These are phyloP conservation scores for Gallinago solitaria DNA, from an alignment of 2,797 vertebrate species.

Conservation along the genomic window DNA sequence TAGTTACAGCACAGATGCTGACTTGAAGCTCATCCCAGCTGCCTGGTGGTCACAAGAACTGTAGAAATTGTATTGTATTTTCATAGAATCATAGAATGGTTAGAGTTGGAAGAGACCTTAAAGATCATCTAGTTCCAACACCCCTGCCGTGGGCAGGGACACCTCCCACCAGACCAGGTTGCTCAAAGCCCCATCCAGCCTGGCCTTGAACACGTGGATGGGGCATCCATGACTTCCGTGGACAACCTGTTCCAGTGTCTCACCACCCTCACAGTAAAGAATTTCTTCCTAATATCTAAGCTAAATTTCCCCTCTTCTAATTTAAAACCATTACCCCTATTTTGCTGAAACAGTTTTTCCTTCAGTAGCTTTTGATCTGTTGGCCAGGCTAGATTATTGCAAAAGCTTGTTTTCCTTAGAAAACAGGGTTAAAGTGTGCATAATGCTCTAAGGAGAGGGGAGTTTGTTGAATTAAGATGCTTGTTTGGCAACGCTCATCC, in stretches of 20 bases:
- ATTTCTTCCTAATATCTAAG: too few species aligned
- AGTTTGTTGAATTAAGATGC: background rate
- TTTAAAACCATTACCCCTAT: too few species aligned
- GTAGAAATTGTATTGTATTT: background rate
- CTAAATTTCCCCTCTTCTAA: too few species aligned
- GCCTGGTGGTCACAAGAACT: background rate
- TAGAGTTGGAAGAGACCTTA: too few species aligned
- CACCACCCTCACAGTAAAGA: too few species aligned
- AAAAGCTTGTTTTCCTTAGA: background rate
- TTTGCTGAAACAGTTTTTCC: background rate
- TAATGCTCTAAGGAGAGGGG: background rate
- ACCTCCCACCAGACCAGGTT: too few species aligned
- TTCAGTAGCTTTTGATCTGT: background rate
- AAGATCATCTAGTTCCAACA: too few species aligned
- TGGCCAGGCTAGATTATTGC: background rate
- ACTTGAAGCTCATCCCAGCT: background rate
- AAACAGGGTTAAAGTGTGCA: background rate
- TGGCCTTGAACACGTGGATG: too few species aligned
- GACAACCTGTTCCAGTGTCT: too few species aligned
- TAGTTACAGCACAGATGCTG: background rate
- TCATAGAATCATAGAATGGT: background rate
- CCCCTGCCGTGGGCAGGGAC: too few species aligned
- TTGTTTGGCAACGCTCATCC: background rate
- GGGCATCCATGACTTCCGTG: too few species aligned
- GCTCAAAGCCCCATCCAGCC: too few species aligned